A percentile compares a stretch with the other conserved stretches of the same genome.
These are phyloP conservation scores for Oryzias javanicus DNA, from an alignment of 2,113 vertebrate genomes.

Conservation along the genomic window DNA sequence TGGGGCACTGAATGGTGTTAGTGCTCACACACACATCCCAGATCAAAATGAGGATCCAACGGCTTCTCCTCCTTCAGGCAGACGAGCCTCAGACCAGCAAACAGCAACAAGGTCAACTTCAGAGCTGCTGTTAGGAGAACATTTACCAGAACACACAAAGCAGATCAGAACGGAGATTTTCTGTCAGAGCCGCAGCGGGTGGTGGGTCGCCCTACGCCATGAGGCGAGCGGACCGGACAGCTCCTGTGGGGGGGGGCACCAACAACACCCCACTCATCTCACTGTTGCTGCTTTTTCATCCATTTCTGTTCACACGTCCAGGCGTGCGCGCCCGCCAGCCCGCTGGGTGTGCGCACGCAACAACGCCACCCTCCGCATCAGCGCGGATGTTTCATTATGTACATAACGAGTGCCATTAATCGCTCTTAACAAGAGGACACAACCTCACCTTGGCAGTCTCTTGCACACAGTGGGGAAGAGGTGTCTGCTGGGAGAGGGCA, in stretches of 20 bases:
- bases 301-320: not conserved
- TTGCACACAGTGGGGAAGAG: conserved; percentile 58
- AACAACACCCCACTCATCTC: conserved; percentile 38
- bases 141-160: conserved; percentile 64
- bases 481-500: conserved; percentile 12
- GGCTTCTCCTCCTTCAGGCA: conserved; percentile 39
- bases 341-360: conserved; percentile 24
- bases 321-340: not conserved
- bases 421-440: conserved; percentile 80
- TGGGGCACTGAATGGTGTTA: conserved; percentile 79
- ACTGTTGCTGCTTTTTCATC: conserved; percentile 9
- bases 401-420: conserved; percentile 80
- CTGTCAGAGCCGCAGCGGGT: conserved; percentile 55
- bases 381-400: conserved; percentile 80
- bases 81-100: conserved; percentile 42
- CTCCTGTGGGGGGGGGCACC: not conserved
- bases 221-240: conserved; percentile 21
- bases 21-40: conserved; percentile 31
- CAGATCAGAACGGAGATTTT: conserved; percentile 71
- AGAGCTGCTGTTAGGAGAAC: conserved; percentile 68
- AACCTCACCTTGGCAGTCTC: conserved; percentile 79
- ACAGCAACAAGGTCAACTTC: conserved; percentile 68
- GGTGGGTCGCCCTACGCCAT: conserved; percentile 46
- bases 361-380: conserved; percentile 70
- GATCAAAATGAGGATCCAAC: conserved; percentile 49